These are phyloP conservation scores for Monopterus albus DNA, from an alignment of 2,113 vertebrate species.

Conservation along the genomic window DNA sequence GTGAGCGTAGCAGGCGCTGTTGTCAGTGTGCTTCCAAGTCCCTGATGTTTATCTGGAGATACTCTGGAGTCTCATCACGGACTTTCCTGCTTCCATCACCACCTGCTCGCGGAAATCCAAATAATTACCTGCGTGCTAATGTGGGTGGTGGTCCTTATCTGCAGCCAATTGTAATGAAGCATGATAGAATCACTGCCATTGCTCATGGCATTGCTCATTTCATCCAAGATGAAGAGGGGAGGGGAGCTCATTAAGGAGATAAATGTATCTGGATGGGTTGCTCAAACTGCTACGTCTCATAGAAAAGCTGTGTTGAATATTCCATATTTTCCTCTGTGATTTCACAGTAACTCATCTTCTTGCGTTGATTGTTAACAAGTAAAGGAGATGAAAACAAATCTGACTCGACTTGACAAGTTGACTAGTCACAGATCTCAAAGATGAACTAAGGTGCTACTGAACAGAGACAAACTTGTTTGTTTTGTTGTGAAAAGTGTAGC, in stretches of 20 bases:
- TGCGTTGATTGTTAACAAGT: not conserved
- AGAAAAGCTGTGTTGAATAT: not conserved
- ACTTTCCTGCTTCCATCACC: conserved; percentile 71
- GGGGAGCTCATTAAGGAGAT: conserved; percentile 22
- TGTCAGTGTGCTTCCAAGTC: conserved; percentile 53
- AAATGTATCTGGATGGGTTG: conserved; percentile 1
- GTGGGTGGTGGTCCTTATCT: conserved; percentile 72
- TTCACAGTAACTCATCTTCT: not conserved
- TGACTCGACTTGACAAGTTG: conserved; percentile 7
- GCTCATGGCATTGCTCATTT: conserved; percentile 47
- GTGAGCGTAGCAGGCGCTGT: conserved; percentile 43
- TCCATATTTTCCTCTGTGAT: not conserved
- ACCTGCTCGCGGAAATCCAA: conserved; percentile 79
- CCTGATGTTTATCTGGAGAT: conserved; percentile 76
- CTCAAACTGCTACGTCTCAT: not conserved
- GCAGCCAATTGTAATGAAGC: conserved; percentile 42
- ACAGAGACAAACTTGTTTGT: conserved; percentile 23
- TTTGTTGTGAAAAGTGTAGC: conserved; percentile 19
- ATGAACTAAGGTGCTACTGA: conserved; percentile 27
- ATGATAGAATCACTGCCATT: conserved; percentile 31
- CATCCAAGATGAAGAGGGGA: conserved; percentile 17
- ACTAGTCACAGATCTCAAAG: conserved; percentile 15
- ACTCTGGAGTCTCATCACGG: conserved; percentile 70
- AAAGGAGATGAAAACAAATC: not conserved
- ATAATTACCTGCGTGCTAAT: conserved; percentile 71